phyloP scores from a whole-genome alignment of 2,888 invertebrate species.

The Euplexia lucipara region DNA sequence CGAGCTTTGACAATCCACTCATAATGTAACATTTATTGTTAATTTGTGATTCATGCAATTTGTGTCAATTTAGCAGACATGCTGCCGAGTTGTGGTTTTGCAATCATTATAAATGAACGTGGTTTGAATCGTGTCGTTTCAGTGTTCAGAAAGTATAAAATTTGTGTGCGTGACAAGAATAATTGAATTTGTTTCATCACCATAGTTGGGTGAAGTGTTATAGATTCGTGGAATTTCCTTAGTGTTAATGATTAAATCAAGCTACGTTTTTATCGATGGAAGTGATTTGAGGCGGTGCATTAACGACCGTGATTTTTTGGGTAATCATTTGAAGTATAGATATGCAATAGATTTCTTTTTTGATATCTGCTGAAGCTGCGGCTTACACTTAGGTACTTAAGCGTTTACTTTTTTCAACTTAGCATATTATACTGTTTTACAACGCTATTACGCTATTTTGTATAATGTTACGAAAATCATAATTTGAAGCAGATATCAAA shows the following conservation, averaged over 20 bases:
- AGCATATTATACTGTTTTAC: conserved; percentile 44
- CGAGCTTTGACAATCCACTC: conserved; percentile 64
- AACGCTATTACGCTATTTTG: conserved; percentile 50
- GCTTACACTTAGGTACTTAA: conserved; percentile 49
- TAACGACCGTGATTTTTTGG: conserved; percentile 87
- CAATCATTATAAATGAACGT: conserved; percentile 75
- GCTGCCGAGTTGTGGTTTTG: conserved; percentile 76
- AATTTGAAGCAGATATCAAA: conserved; percentile 84
- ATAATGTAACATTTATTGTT: conserved; percentile 69
- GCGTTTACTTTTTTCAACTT: conserved; percentile 53
- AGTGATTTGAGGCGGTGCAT: conserved; percentile 88
- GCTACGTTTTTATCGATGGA: conserved; percentile 82
- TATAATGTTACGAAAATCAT: conserved; percentile 53
- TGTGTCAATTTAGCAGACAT: conserved; percentile 82
- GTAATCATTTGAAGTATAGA: conserved; percentile 83
- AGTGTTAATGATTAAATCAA: conserved; percentile 82
- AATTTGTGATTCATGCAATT: conserved; percentile 85
- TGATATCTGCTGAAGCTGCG: conserved; percentile 79
- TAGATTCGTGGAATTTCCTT: conserved; percentile 89
- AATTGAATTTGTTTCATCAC: conserved; percentile 64
- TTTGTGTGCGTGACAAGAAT: conserved; percentile 75
- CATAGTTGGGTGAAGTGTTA: conserved; percentile 74
- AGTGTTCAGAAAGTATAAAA: conserved; percentile 74
- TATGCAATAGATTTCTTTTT: conserved; percentile 81
- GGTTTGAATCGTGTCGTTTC: conserved; percentile 73